Base-by-base conservation (phyloP, 2,888 invertebrate genomes). In the Cerastoderma edule region DNA sequence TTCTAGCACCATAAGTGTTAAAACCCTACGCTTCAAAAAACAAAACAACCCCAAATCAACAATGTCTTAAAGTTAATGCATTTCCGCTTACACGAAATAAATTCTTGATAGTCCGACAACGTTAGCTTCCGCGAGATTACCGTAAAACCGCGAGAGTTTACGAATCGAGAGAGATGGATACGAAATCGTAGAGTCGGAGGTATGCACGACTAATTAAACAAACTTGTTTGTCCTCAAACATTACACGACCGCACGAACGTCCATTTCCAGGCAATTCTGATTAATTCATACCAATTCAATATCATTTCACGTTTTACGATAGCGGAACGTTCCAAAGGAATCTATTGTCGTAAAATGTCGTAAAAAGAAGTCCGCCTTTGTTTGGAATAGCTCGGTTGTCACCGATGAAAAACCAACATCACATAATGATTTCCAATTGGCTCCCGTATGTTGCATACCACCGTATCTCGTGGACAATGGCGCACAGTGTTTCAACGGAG, bases 351-450 rank as follows among this genome's bases (percentile, higher is more conserved):
- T n/a, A 60, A 39, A n/a, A n/a, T n/a, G n/a, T n/a, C n/a, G n/a
- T n/a, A n/a, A n/a, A n/a, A 60, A 33, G n/a, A 24, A 33, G 60
- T 56, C 3, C 1, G 8, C 60, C 13, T 24, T 60, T 60, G 39
- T 48, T 57, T 53, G 69, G 66, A 69, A 66, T 74, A 66, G 57
- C n/a, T 48, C 54, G 33, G 74, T 74, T 69, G 68, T 64, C 50
- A 65, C 65, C 68, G 74, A 69, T 68, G n/a, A 66, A 66, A 70
- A 65, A 60, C 60, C 22, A 60, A 60, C 60, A 60, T 60, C 39
- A 35, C 24, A 33, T 33, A 39, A 60, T 60, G 27, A 60, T 60
- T 60, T 60, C 39, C 2, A 60, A 39, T 39, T 39, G 35, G 35
- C 60, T 35, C 35, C n/a, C n/a, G 19, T 19, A 35, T 60, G 27